Conservation (phyloP, 2,797 vertebrate species). For the Thripadectes ignobilis region DNA sequence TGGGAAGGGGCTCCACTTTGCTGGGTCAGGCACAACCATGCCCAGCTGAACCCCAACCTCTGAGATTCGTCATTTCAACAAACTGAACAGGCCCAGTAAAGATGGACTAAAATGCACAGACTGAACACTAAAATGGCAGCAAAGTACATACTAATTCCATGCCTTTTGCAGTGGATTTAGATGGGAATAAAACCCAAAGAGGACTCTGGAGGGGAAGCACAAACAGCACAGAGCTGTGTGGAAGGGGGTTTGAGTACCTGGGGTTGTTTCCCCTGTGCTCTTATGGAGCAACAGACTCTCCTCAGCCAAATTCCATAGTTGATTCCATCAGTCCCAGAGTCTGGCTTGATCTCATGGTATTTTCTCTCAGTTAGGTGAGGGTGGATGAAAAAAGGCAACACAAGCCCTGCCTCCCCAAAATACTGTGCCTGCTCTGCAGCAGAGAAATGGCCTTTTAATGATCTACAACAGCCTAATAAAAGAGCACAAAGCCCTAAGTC, state of each 20-base stretch:
- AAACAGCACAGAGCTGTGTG: background rate
- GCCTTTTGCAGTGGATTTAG: background rate
- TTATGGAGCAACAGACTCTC: background rate
- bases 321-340: background rate
- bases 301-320: background rate
- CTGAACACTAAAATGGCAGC: background rate
- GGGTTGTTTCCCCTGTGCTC: background rate
- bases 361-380: background rate
- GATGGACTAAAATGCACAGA: background rate
- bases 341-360: background rate
- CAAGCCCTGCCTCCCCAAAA: background rate
- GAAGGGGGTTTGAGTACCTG: background rate
- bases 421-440: background rate
- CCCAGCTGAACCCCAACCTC: background rate
- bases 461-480: background rate
- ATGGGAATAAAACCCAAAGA: background rate
- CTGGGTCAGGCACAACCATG: background rate
- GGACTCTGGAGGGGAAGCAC: background rate
- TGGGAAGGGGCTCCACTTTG: background rate
- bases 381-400: background rate
- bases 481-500: background rate
- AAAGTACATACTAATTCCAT: rapidly evolving
- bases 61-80: rapidly evolving
- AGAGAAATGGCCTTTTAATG: background rate
- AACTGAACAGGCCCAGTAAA: background rate